phyloP scores from a whole-genome alignment of 2,113 vertebrate species.

The Rattus norvegicus region GRCr8 NC_086023.1:166258001-166258500 shows the following conservation, averaged over 20 bases:
- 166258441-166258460: neutral
- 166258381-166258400: neutral
- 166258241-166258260: neutral
- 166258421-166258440: neutral
- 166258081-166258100: neutral
- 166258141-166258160: neutral
- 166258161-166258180: neutral
- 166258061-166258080: conserved; percentile 36
- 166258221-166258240: neutral
- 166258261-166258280: neutral
- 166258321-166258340: neutral
- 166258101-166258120: neutral
- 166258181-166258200: neutral
- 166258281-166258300: neutral
- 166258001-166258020: neutral
- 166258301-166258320: neutral
- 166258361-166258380: neutral
- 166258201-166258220: neutral
- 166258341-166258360: too few species aligned
- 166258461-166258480: neutral
- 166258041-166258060: neutral
- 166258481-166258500: too few species aligned
- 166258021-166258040: conserved; percentile 14
- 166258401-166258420: neutral
- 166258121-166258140: neutral